Evolutionary conservation across 2,113 vertebrate species (phyloP), one percentile per base, ranked within the genome.

Genomic region (Cynopterus brachyotis): DNA sequence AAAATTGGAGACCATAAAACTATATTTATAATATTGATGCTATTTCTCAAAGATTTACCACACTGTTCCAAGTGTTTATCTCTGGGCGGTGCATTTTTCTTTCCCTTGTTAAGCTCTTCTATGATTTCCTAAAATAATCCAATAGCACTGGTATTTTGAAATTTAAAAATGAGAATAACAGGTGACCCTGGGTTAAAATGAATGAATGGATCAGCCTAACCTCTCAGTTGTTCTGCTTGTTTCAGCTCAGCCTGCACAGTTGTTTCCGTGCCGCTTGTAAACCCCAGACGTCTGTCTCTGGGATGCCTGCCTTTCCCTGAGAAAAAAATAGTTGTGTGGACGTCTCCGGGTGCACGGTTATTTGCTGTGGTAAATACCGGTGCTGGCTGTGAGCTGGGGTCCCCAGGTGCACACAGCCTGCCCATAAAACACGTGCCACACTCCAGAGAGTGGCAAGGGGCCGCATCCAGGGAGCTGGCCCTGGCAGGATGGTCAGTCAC

Each of bases 251-350:
- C 89, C 95, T 70, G 53, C 6, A 2, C 91, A 89, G 89, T 95
- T 97, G 83, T 69, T 96, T 97, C 96, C 79, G 64, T 60, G 90
- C 60, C 32, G 53, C 92, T 20, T 0, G 1, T 0, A 86, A 87
- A 66, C 79, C 92, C 93, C 88, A n/a, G 95, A 89, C 69, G 0
- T 73, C 96, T 78, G 53, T 83, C 95, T 92, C 53, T 60, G 85
- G 76, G 81, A 91, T 12, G 4, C 24, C 11, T 11, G 20, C 11
- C 13, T 60, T 17, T n/a, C n/a, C 89, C 96, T 47, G 50, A 80
- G 72, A 67, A 7, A 75, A 78, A 59, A 47, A 28, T 0, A 0
- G 47, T 0, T 0, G 0, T 0, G 32, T 8, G 12, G 30, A 78
- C 26, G 32, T 12, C 83, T 40, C 35, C 12, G 3, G 5, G 28